Evolutionary conservation across 2,797 vertebrate species (phyloP), one percentile per base, ranked within the genome.

Genomic region (Galagoides demidoff): DNA sequence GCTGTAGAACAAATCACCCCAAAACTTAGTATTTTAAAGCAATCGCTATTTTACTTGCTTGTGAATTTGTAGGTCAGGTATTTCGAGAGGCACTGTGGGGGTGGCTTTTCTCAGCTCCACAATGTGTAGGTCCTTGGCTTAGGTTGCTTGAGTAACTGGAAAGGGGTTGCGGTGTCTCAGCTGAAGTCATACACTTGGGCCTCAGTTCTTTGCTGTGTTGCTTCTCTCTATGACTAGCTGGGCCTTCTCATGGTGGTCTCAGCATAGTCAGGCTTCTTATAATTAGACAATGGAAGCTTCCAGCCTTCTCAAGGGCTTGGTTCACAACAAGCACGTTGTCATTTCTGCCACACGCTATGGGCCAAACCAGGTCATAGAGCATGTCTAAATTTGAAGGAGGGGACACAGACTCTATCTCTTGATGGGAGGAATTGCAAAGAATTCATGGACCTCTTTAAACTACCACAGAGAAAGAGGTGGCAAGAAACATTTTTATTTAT

Each of bases 11-110:
- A 66, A 96, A 92, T 57, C 82, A 52, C 43, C 83, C 71, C 25
- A 29, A 86, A 94, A 94, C 55, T 85, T 77, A 78, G 83, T 84
- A 83, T 49, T 81, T 87, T 81, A 95, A 96, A 92, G 55, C 45
- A 89, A 77, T 77, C 84, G 31, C 45, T 83, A 84, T 90, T 94
- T 92, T 82, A 79, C 27, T 74, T 95, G 52, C 34, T 92, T 64
- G 39, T 59, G 76, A 90, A 52, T 91, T 95, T 92, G 29, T 92
- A 90, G 78, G 66, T 95, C 90, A 90, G 74, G 49, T 61, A 89
- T 89, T 96, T 90, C 68, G 85, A 85, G 61, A 90, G 37, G 45
- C 82, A 93, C 22, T 31, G 63, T 70, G 39, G 39, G 14, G 13
- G 37, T 45, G 39, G 22, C 22, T 87, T 76, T 74, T 93, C 76